A percentile compares a stretch with the other conserved stretches of the same genome.
Conservation (phyloP, 2,888 invertebrate genomes). For the Pyrrhosoma nymphula region DNA sequence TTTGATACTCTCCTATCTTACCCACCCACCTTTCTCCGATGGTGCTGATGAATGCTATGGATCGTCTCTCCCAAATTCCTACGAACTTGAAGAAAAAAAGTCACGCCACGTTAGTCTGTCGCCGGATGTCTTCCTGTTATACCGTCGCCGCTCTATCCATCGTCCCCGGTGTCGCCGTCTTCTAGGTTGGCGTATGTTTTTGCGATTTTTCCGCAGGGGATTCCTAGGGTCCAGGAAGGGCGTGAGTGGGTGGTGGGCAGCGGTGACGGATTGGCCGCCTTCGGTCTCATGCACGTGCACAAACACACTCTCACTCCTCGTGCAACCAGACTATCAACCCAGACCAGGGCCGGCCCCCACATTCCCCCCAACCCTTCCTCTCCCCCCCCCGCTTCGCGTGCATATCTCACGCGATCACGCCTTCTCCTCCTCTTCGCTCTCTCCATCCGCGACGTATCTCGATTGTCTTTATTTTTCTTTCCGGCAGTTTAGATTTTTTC, state of each 20-base stretch:
- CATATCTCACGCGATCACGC: constrained; percentile 58
- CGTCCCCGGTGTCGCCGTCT: not conserved
- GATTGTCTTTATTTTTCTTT: constrained; percentile 37
- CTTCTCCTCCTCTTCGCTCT: not conserved
- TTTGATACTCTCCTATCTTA: too few relatives aligned
- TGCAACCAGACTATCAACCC: not conserved
- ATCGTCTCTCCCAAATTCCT: too few relatives aligned
- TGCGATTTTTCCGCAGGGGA: not conserved
- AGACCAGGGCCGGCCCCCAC: not conserved
- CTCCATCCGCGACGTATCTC: constrained; percentile 21
- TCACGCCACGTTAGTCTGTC: too few relatives aligned
- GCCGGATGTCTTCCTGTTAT: too few relatives aligned
- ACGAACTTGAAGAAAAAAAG: too few relatives aligned
- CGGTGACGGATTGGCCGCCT: constrained; percentile 56
- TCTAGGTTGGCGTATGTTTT: not conserved
- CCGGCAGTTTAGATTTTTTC: constrained; percentile 38
- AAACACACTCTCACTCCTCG: not conserved
- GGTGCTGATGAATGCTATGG: too few relatives aligned
- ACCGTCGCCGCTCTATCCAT: not conserved
- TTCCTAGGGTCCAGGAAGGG: not conserved
- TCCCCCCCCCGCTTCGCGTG: not conserved
- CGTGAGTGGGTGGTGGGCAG: not conserved
- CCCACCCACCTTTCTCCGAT: too few relatives aligned
- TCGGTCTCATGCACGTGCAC: not conserved
- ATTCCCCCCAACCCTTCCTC: not conserved